Base-by-base conservation (phyloP, 1,140 invertebrate genomes). In the Zaprionus africanus region DNA sequence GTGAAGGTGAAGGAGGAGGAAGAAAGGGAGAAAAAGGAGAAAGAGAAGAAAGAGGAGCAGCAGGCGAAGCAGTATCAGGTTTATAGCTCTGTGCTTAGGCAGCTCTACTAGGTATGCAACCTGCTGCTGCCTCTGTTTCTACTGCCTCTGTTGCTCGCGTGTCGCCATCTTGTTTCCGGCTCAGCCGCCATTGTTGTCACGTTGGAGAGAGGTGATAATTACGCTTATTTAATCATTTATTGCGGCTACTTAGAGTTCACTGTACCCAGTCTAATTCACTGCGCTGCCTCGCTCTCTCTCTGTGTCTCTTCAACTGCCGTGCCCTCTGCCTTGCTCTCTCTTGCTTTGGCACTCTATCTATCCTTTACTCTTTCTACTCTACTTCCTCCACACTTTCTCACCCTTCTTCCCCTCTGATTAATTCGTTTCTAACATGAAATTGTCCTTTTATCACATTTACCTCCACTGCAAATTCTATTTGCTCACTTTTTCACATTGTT, bases 191-290 rank as follows among this genome's bases (percentile, higher is more conserved):
- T 77, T 70, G 60, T 71, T 22, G 68, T 65, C 68, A 72, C 68
- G 49, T 72, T 28, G 51, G 22, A 5, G 2, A 31, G 22, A 90
- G 85, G 81, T 90, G 85, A 90, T 90, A 90, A 90, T 85, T 90
- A 90, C 85, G 79, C 85, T 90, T 90, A 90, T 90, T 90, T 90
- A 90, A 90, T 79, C 79, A 85, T 90, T 90, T 90, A 85, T 79
- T 90, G 82, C 68, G 85, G 72, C 79, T 68, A 85, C 88, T 90
- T 75, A 56, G 58, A 79, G 76, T 74, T 26, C 60, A 26, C 19
- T 64, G 41, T 43, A 43, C 62, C n/a, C 70, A n/a, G 17, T 49
- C 59, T 41, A 41, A n/a, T 38, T 34, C 38, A 13, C 58, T 43
- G 9, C 24, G 19, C 49, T 22, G 31, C 13, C 13, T 36, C 19